Percentiles rank a stretch among this genome's conserved stretches.
Evolutionary conservation across 2,113 vertebrate genomes (phyloP).

Genomic region (Noturus placidus): DNA sequence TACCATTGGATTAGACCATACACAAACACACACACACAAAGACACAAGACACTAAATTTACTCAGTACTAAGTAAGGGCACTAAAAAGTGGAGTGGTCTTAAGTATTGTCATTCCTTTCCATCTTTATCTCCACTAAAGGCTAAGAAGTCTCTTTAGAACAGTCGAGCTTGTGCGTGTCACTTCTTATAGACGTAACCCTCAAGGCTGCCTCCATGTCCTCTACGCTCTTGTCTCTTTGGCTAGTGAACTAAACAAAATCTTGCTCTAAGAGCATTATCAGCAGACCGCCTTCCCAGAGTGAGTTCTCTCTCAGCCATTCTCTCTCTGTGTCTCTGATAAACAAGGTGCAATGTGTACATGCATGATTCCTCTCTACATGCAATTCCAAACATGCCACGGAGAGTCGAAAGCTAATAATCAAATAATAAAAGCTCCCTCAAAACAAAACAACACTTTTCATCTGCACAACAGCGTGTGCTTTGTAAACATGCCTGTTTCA

Average conservation of each 20-base stretch:
- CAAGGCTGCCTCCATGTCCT: slow-evolving; percentile 17
- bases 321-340: slow-evolving; percentile 55
- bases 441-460: slow-evolving; percentile 58
- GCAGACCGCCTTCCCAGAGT: slow-evolving; percentile 22
- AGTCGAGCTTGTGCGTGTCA: slow-evolving; percentile 30
- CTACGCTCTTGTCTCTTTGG: slow-evolving; percentile 21
- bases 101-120: not conserved
- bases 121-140: slow-evolving; percentile 13
- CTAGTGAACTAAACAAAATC: not conserved
- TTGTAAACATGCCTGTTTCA: slow-evolving; percentile 72
- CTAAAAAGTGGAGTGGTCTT: not conserved
- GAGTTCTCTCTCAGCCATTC: slow-evolving; percentile 50
- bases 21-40: not conserved
- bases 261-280: slow-evolving; percentile 21
- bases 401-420: slow-evolving; percentile 32
- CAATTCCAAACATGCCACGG: slow-evolving; percentile 60
- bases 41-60: not conserved
- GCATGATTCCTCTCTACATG: slow-evolving; percentile 62
- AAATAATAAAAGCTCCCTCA: slow-evolving; percentile 33
- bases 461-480: slow-evolving; percentile 59
- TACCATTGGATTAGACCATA: slow-evolving; percentile 16
- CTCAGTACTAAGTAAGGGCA: not conserved
- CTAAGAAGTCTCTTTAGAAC: not conserved
- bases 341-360: slow-evolving; percentile 65
- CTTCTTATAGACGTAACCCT: slow-evolving; percentile 8